Evolutionary conservation across 23 tunicate genomes (phyloP), one percentile per base, ranked within the genome.

Genomic region (Trididemnum clinides): DNA sequence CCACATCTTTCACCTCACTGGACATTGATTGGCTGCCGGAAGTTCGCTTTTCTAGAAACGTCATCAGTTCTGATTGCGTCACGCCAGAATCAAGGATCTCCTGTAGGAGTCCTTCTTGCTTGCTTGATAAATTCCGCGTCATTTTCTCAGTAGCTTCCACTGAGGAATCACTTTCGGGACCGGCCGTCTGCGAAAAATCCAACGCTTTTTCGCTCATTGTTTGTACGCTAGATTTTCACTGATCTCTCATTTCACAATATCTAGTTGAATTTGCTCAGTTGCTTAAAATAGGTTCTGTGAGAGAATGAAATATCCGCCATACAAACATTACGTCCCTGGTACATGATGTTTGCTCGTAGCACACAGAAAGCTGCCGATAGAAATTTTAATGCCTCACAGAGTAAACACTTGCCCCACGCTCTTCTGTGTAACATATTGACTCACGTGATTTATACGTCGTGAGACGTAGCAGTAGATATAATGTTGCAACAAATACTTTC

Each of bases 291-390:
- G n/a, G n/a, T n/a, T n/a, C n/a, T n/a, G n/a, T 70, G 39, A 4
- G 15, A 32, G 39, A 78, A 5, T 7, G 83, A 3, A 31, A 51
- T 51, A 20, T 51, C 51, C 31, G 66, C 25, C 82, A 3, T 51
- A 51, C 71, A 84, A 84, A 84, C 33, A 32, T 28, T 15, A 1
- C 64, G 88, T 87, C 33, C 91, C 91, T 80, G 91, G 91, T 87
- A 85, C 85, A 44, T 19, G 39, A 33, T 87, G 85, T 87, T 87
- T 87, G 76, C 91, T 38, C 15, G 58, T 0, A 38, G 85, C 33
- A 87, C 77, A 87, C 91, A 87, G n/a, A 73, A 20, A n/a, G n/a
- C n/a, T n/a, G n/a, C n/a, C n/a, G n/a, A n/a, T n/a, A n/a, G n/a
- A n/a, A n/a, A n/a, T n/a, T n/a, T n/a, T n/a, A n/a, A n/a, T n/a